A percentile compares a stretch with the other conserved stretches of the same genome.
Evolutionary conservation across 2,797 vertebrate species (phyloP).

Genomic region (Phalanger gymnotis): DNA sequence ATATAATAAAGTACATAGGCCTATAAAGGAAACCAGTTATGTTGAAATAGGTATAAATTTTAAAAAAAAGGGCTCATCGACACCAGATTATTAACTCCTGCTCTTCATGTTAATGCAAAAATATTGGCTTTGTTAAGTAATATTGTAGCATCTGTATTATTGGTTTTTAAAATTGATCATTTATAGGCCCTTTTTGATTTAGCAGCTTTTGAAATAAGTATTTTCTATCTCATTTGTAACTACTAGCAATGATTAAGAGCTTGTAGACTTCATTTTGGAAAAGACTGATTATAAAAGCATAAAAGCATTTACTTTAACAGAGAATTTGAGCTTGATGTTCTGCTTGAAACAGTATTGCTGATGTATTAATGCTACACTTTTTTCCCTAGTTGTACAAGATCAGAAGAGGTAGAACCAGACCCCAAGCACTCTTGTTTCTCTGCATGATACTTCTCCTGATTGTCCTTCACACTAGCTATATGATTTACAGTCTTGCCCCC

Average conservation of each 20-base stretch:
- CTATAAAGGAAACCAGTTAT: not conserved
- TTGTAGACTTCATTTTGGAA: conserved; percentile 40
- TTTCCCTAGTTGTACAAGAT: conserved; percentile 95
- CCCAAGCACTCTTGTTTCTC: conserved; percentile 97
- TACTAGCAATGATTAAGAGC: conserved; percentile 35
- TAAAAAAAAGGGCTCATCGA: not conserved
- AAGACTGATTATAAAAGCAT: not conserved
- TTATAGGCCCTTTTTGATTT: conserved; percentile 27
- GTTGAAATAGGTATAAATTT: not conserved
- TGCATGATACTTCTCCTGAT: conserved; percentile 99
- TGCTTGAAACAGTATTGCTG: not conserved
- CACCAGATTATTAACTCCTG: not conserved
- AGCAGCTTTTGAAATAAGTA: conserved; percentile 9
- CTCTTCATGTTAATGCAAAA: not conserved
- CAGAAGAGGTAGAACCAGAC: conserved; percentile 93
- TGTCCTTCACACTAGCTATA: conserved; percentile 97
- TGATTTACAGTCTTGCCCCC: conserved; percentile 98
- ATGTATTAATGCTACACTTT: conserved; percentile 7
- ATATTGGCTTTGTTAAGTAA: not conserved
- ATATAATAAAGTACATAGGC: not conserved
- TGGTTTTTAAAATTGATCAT: conserved; percentile 20
- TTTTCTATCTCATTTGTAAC: conserved; percentile 39
- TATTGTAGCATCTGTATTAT: not conserved
- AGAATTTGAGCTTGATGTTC: not conserved
- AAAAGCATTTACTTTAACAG: not conserved